These are phyloP conservation scores for Apamea monoglypha DNA, from an alignment of 2,888 invertebrate species.

Conservation along the genomic window DNA sequence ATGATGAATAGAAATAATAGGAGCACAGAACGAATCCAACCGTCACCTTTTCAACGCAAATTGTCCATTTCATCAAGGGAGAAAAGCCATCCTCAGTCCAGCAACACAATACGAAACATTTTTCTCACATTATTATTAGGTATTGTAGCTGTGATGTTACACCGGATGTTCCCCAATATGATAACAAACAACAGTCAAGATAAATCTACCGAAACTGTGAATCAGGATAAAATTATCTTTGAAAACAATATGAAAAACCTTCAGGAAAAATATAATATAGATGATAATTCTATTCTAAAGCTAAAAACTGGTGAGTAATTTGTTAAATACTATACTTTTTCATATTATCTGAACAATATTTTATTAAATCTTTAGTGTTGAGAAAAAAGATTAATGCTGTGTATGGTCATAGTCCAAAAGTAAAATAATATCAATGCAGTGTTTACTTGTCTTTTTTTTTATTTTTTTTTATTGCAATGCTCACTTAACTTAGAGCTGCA, in stretches of 20 bases:
- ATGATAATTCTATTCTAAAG: conserved; percentile 78
- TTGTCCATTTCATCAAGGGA: conserved; percentile 33
- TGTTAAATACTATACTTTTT: neutral
- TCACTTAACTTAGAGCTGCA: too few relatives aligned
- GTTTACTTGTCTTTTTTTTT: too few relatives aligned
- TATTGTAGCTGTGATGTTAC: conserved; percentile 39
- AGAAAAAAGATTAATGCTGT: neutral
- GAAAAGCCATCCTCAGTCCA: conserved; percentile 26
- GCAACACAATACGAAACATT: conserved; percentile 33
- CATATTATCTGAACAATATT: neutral
- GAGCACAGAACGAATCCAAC: conserved; percentile 28
- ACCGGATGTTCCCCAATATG: conserved; percentile 23
- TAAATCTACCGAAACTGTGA: conserved; percentile 58
- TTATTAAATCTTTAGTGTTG: neutral
- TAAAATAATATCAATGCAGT: neutral
- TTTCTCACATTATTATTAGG: conserved; percentile 45
- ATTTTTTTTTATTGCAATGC: too few relatives aligned
- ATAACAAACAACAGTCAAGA: conserved; percentile 35
- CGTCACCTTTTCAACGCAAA: conserved; percentile 24
- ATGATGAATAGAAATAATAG: conserved; percentile 38
- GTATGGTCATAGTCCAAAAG: neutral
- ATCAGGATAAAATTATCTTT: conserved; percentile 78
- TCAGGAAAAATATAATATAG: conserved; percentile 80
- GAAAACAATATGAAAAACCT: conserved; percentile 78
- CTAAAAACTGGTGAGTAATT: conserved; percentile 80